These are phyloP conservation scores for Phenganax marumi DNA, from an alignment of 92 coral and sea anemone species.

Conservation along the genomic window DNA sequence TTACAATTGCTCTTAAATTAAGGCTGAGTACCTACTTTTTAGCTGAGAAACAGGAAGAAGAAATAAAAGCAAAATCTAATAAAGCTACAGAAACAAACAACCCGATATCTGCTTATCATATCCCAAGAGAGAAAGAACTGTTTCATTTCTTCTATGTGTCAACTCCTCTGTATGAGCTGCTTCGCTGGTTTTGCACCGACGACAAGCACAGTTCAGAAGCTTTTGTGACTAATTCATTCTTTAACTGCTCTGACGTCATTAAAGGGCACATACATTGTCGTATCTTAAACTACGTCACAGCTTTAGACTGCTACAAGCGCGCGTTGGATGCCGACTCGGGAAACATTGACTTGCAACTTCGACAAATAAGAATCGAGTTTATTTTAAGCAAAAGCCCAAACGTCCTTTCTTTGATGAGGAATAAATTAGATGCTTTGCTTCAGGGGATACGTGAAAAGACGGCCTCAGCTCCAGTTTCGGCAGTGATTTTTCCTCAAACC, in stretches of 20 bases:
- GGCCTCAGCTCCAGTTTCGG: too few species aligned
- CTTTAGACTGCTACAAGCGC: slow-evolving; percentile 6
- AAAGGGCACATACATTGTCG: slow-evolving; percentile 5
- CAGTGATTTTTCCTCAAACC: too few species aligned
- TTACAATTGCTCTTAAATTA: not conserved
- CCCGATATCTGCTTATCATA: slow-evolving; percentile 1
- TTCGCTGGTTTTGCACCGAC: not conserved
- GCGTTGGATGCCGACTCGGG: not conserved
- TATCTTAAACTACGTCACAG: not conserved
- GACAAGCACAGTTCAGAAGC: not conserved
- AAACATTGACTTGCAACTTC: not conserved
- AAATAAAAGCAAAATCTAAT: not conserved
- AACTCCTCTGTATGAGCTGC: slow-evolving; percentile 28
- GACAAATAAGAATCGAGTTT: slow-evolving; percentile 1
- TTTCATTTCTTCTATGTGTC: slow-evolving; percentile 34
- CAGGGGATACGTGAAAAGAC: not conserved
- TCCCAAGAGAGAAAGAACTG: slow-evolving; percentile 27
- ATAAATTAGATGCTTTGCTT: slow-evolving; percentile 3
- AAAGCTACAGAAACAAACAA: not conserved
- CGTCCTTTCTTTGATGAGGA: not conserved
- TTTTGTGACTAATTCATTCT: not conserved
- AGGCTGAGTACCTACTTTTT: slow-evolving; percentile 14
- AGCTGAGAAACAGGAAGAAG: slow-evolving; percentile 23
- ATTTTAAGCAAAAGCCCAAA: not conserved
- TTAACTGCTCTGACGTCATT: slow-evolving; percentile 16